Base-by-base conservation (phyloP, 2,888 invertebrate genomes). In the Punctoribates punctum region DNA sequence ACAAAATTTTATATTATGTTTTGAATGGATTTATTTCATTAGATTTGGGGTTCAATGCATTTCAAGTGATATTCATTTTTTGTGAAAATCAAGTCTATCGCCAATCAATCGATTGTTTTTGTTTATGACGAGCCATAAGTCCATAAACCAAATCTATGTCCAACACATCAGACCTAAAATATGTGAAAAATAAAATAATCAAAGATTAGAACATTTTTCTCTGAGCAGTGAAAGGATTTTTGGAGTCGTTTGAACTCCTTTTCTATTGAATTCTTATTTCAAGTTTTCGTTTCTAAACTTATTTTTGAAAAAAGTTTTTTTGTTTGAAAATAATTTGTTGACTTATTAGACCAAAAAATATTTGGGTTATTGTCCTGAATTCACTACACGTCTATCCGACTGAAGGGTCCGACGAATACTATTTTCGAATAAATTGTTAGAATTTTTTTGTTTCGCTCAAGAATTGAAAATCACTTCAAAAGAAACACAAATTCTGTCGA, bases 321-420 rank as follows among this genome's bases (percentile, higher is more conserved):
- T 57, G 11, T 23, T 23, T n/a, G 11, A 34, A 42, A 70, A 70
- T 70, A 42, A 42, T 70, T 46, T 70, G 46, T 46, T 42, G 34
- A n/a, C 38, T 20, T 70, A 42, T 70, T 46, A 70, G 70, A 38
- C 46, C 70, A 38, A 70, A 23, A 38, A 70, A 70, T 42, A 70
- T 34, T 46, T 70, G 25, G 70, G 70, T 70, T 70, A 46, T 70
- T 70, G 70, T 46, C 70, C 70, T 70, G 42, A 70, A 70, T 70
- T 70, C 34, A 20, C 70, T 70, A 38, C 34, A 46, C 23, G 15
- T 70, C 46, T 34, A 65, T 65, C n/a, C 27, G 27, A 34, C 29
- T 13, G 1, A 23, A 5, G 29, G 13, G 34, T 46, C 23, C 46
- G 46, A 70, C 20, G 23, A 70, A 46, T 70, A 46, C 70, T 23